Evolutionary conservation across 2,888 invertebrate genomes (phyloP).

Genomic region (Sturmia bella): DNA sequence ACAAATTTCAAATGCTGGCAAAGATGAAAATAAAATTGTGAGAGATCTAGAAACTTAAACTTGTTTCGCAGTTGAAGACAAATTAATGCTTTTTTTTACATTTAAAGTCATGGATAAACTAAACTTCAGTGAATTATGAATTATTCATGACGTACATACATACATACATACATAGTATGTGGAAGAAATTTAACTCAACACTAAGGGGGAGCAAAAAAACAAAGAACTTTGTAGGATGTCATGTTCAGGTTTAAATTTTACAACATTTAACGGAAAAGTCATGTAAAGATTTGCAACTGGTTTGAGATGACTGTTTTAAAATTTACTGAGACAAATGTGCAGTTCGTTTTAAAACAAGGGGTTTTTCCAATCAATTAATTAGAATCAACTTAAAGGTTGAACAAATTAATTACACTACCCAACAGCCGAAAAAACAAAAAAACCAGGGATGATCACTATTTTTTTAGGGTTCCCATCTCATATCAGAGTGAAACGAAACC

Average conservation of each 20-base stretch:
- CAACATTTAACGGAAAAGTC: constrained; percentile 13
- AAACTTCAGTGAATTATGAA: constrained; percentile 42
- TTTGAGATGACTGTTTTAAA: not conserved
- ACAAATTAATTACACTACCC: too few species aligned
- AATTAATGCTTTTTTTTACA: constrained; percentile 31
- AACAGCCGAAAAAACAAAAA: too few species aligned
- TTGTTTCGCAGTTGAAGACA: constrained; percentile 52
- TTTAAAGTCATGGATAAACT: constrained; percentile 48
- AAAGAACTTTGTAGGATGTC: constrained; percentile 27
- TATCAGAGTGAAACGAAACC: too few species aligned
- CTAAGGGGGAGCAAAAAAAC: not conserved
- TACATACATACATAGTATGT: too few species aligned
- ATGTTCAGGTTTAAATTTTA: constrained; percentile 37
- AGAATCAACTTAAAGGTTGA: too few species aligned
- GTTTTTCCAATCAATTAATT: too few species aligned
- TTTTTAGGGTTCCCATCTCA: too few species aligned
- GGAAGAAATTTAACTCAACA: constrained; percentile 22
- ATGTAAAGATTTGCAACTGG: not conserved
- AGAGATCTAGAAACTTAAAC: constrained; percentile 36
- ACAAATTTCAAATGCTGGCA: constrained; percentile 37
- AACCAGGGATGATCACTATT: too few species aligned
- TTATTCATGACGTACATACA: constrained; percentile 38
- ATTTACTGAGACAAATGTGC: not conserved
- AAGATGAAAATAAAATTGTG: constrained; percentile 50
- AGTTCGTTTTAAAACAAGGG: not conserved